Base-by-base conservation (phyloP, 2,888 invertebrate genomes). In the Phytoseiulus persimilis region DNA sequence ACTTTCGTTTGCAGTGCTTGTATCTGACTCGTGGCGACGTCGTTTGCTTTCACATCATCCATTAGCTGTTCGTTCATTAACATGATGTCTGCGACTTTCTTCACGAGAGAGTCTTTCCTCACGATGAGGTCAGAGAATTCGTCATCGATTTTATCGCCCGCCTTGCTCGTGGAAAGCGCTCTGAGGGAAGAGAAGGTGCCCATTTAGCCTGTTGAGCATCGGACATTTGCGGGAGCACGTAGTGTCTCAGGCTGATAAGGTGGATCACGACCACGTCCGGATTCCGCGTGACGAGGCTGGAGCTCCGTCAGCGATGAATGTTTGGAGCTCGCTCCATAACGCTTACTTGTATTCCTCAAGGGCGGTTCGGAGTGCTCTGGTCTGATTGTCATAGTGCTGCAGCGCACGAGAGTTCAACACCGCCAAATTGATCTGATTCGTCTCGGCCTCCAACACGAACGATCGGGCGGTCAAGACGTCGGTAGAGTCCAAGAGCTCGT, bases 371-470 rank as follows among this genome's bases (percentile, higher is more conserved):
- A 33, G 33, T 0, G 5, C 23, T 9, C 28, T 6, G 32, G 45
- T 33, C 14, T 87, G 31, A 5, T 87, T 87, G 6, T 11, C 45
- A 23, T 39, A 87, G 18, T 87, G 87, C 28, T 39, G 28, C 6
- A 87, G n/a, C 14, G 87, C 87, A 5, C 87, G 87, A 0, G 32
- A 39, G 33, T 32, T 87, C 11, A 87, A 31, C 33, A 87, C n/a
- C 11, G 87, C 87, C 33, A 45, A 3, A 31, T 87, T 87, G 87
- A 87, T 87, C 39, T 87, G 9, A 45, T 87, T 14, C 2, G 87
- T 87, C 87, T 87, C 87, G n/a, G 87, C 87, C n/a, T 87, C 33
- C 28, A 87, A 45, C n/a, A 87, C 6, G 23, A 32, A 87, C 6
- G 45, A 28, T 14, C 32, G 33, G 0, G 87, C 11, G 6, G 6